Percentiles rank a stretch among this genome's conserved stretches.
Evolutionary conservation across 2,113 vertebrate species (phyloP).

Genomic region (Aythya baeri): DNA sequence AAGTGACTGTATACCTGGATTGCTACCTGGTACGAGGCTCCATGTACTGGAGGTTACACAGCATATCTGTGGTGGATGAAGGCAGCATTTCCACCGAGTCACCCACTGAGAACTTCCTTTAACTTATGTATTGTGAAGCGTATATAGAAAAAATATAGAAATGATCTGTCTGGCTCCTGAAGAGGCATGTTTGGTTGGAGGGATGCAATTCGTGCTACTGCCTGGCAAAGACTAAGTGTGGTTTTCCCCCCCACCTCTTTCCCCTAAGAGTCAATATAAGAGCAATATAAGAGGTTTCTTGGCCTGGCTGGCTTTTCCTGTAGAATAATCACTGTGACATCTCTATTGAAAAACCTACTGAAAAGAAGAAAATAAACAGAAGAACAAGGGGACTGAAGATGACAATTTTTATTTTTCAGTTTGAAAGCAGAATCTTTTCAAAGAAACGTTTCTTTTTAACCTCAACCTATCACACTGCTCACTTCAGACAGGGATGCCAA

Average conservation of each 20-base stretch:
- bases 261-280: neutral
- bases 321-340: neutral
- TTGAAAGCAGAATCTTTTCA: neutral
- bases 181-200: neutral
- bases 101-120: neutral
- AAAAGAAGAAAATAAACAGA: neutral
- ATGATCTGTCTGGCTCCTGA: neutral
- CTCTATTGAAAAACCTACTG: neutral
- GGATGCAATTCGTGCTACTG: neutral
- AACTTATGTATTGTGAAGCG: neutral
- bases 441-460: neutral
- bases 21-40: neutral
- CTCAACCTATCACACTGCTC: rapidly evolving
- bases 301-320: neutral
- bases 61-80: neutral
- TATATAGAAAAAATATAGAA: neutral
- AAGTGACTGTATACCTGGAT: neutral
- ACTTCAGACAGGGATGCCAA: neutral
- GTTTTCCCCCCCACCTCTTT: neutral
- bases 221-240: neutral
- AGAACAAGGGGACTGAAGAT: neutral
- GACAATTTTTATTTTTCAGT: neutral
- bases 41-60: neutral
- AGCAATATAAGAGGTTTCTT: neutral
- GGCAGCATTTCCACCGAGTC: neutral